A percentile compares a stretch with the other conserved stretches of the same genome.
Conservation (phyloP, 2,888 invertebrate genomes). For the Gymnocheta viridis region DNA sequence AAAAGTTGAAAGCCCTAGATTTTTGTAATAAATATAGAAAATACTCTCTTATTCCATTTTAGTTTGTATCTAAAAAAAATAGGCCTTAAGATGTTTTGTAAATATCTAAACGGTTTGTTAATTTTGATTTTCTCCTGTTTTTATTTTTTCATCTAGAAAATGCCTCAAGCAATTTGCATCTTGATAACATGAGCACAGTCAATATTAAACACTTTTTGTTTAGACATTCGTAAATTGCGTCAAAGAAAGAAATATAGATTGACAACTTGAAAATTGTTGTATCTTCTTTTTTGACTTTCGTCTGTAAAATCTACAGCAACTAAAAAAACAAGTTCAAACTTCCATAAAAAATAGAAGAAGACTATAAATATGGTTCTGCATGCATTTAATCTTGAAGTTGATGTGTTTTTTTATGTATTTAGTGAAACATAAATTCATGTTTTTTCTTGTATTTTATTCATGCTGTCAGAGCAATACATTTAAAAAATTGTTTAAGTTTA, state of each 20-base stretch:
- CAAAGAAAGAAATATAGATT: conserved; percentile 46
- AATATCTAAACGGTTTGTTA: not conserved
- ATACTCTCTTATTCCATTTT: too few species aligned
- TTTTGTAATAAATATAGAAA: too few species aligned
- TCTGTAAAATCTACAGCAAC: conserved; percentile 1
- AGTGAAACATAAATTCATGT: conserved; percentile 37
- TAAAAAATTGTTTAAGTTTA: conserved; percentile 20
- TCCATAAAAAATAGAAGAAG: conserved; percentile 28
- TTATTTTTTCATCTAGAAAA: conserved; percentile 8
- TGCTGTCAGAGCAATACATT: conserved; percentile 5
- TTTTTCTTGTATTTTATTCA: not conserved
- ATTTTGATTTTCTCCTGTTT: conserved; percentile 3
- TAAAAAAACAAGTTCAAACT: not conserved
- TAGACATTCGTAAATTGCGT: conserved; percentile 64
- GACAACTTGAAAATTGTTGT: conserved; percentile 54
- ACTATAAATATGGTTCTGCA: conserved; percentile 32
- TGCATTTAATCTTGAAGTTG: conserved; percentile 27
- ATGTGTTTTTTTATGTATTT: conserved; percentile 14
- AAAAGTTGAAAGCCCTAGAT: too few species aligned
- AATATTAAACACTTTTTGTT: conserved; percentile 42
- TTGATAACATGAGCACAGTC: conserved; percentile 11
- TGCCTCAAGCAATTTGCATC: conserved; percentile 25
- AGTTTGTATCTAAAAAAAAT: not conserved
- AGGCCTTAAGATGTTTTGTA: not conserved
- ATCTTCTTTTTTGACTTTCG: conserved; percentile 1